phyloP scores from a whole-genome alignment of 2,888 invertebrate species.

The Hypomecis punctinalis region DNA sequence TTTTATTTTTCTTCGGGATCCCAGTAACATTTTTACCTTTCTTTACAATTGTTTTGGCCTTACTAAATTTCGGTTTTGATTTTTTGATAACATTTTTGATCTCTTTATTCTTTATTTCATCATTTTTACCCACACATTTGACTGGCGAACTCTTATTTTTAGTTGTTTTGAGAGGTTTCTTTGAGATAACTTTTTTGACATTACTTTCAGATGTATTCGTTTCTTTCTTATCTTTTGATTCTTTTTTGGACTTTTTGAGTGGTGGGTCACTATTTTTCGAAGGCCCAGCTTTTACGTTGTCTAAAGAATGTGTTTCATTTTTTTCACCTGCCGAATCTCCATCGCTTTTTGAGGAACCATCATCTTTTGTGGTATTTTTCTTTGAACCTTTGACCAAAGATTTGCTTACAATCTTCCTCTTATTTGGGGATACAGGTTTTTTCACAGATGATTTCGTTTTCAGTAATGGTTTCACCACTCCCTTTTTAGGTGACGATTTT shows the following conservation, averaged over 20 bases:
- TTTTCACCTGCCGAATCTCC: constrained; percentile 58
- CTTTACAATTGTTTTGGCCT: constrained; percentile 65
- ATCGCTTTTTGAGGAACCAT: constrained; percentile 57
- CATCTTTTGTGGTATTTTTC: constrained; percentile 64
- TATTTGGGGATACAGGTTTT: constrained; percentile 66
- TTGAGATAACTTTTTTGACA: constrained; percentile 57
- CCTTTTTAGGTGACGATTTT: constrained; percentile 79
- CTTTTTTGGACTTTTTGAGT: constrained; percentile 69
- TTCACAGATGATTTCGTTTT: constrained; percentile 69
- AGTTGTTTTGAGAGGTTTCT: constrained; percentile 59
- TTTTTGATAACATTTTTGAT: constrained; percentile 69
- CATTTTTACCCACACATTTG: constrained; percentile 50
- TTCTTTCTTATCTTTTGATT: constrained; percentile 73
- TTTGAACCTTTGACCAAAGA: constrained; percentile 63
- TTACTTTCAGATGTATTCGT: constrained; percentile 44
- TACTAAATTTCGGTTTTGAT: constrained; percentile 57
- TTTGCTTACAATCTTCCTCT: constrained; percentile 68
- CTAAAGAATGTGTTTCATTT: constrained; percentile 55
- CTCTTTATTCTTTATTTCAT: constrained; percentile 76
- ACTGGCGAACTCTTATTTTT: constrained; percentile 39
- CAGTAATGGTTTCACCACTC: constrained; percentile 70
- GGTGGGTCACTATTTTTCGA: constrained; percentile 65
- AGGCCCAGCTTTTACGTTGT: constrained; percentile 57
- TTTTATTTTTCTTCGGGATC: constrained; percentile 63
- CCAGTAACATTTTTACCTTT: constrained; percentile 51